These are phyloP conservation scores for Limenitis arthemis DNA, from an alignment of 2,888 invertebrate species.

Conservation along the genomic window DNA sequence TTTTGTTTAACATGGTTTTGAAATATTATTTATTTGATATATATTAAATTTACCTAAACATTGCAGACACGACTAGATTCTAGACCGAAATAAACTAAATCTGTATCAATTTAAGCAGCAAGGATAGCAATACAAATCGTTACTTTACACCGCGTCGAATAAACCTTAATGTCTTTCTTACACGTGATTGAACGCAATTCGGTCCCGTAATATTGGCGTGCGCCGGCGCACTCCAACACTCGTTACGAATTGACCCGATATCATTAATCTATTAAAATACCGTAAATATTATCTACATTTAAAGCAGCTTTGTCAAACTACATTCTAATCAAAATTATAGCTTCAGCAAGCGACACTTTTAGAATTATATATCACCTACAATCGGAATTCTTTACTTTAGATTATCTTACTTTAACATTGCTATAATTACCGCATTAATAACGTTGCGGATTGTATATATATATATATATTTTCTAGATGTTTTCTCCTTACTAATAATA, in stretches of 20 bases:
- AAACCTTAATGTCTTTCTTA: not conserved
- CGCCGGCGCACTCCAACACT: conserved; percentile 29
- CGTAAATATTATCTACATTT: not conserved
- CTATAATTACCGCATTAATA: too few species aligned
- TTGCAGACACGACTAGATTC: too few species aligned
- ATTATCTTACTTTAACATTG: too few species aligned
- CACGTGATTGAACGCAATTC: conserved; percentile 8
- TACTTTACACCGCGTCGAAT: not conserved
- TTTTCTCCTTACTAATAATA: too few species aligned
- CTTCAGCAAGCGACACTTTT: too few species aligned
- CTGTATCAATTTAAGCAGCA: not conserved
- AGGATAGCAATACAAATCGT: not conserved
- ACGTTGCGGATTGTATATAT: too few species aligned
- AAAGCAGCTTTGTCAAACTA: not conserved
- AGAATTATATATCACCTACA: too few species aligned
- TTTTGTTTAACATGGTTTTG: too few species aligned
- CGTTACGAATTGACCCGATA: conserved; percentile 33
- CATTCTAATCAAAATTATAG: not conserved
- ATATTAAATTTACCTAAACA: too few species aligned
- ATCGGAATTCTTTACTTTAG: too few species aligned
- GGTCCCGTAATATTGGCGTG: conserved; percentile 45
- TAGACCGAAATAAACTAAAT: not conserved
- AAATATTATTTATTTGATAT: too few species aligned
- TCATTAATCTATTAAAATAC: conserved; percentile 28
- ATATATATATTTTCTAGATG: too few species aligned